phyloP scores from a whole-genome alignment of 1,140 invertebrate species.

The Hormaphis cornu region DNA sequence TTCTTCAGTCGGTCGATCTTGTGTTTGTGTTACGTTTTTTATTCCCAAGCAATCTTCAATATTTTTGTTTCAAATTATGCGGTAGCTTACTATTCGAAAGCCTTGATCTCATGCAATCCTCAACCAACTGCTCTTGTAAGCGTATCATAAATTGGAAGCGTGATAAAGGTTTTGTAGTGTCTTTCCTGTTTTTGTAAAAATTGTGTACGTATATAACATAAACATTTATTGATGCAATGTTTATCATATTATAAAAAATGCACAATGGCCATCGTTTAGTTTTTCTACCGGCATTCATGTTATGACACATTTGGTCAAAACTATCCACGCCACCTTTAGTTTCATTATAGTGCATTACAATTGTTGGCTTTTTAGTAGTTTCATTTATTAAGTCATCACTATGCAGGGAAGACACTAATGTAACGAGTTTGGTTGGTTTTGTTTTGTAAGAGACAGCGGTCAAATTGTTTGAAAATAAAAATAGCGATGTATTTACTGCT shows the following conservation, averaged over 20 bases:
- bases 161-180: neutral
- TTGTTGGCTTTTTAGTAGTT: constrained; percentile 37
- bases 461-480: constrained; percentile 31
- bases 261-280: constrained; percentile 39
- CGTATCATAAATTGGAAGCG: neutral
- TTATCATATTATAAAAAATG: constrained; percentile 34
- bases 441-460: constrained; percentile 34
- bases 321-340: constrained; percentile 41
- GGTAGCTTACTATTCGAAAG: neutral
- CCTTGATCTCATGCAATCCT: neutral
- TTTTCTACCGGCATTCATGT: constrained; percentile 36
- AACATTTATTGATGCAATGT: neutral
- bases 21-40: neutral
- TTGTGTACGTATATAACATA: neutral
- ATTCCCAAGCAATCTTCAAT: neutral
- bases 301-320: constrained; percentile 39
- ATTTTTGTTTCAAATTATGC: neutral
- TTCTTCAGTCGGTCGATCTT: neutral
- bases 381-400: constrained; percentile 35
- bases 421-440: constrained; percentile 37
- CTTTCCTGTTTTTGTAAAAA: neutral
- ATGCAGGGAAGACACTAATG: constrained; percentile 35
- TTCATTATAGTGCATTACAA: constrained; percentile 38
- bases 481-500: neutral
- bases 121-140: neutral